phyloP scores from a whole-genome alignment of 1,140 invertebrate genomes.

The Teleogryllus occipitalis region DNA sequence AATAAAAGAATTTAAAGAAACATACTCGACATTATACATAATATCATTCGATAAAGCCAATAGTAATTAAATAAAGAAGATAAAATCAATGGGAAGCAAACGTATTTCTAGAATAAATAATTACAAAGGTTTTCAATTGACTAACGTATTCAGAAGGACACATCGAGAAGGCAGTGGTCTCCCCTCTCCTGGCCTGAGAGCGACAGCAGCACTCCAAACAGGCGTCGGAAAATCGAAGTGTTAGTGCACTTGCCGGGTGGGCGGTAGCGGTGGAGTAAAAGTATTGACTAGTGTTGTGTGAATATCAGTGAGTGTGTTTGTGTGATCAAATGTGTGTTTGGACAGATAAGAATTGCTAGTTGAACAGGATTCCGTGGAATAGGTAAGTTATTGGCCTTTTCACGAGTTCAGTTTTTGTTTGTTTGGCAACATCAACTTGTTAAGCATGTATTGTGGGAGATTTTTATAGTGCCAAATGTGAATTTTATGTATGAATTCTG shows the following conservation, averaged over 20 bases:
- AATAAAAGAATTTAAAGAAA: too few species aligned
- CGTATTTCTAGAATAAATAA: too few species aligned
- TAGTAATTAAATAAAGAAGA: too few species aligned
- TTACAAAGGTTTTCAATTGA: too few species aligned
- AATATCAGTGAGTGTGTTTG: neutral
- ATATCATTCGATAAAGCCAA: too few species aligned
- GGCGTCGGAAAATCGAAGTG: neutral
- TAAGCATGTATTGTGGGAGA: neutral
- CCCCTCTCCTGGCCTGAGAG: neutral
- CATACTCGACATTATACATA: too few species aligned
- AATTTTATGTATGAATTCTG: neutral
- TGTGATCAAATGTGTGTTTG: neutral
- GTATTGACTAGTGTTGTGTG: neutral
- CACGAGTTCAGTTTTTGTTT: neutral
- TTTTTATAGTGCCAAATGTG: neutral
- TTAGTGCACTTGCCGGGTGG: conserved; percentile 2
- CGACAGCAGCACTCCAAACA: neutral
- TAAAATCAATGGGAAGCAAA: too few species aligned
- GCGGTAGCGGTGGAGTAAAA: neutral
- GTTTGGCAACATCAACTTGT: neutral
- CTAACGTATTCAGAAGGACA: too few species aligned
- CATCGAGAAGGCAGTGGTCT: neutral
- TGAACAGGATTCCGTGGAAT: neutral
- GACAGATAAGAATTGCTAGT: neutral
- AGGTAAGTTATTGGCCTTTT: neutral